phyloP scores from a whole-genome alignment of 2,797 vertebrate genomes.

The Halcyon chelicuti region DNA sequence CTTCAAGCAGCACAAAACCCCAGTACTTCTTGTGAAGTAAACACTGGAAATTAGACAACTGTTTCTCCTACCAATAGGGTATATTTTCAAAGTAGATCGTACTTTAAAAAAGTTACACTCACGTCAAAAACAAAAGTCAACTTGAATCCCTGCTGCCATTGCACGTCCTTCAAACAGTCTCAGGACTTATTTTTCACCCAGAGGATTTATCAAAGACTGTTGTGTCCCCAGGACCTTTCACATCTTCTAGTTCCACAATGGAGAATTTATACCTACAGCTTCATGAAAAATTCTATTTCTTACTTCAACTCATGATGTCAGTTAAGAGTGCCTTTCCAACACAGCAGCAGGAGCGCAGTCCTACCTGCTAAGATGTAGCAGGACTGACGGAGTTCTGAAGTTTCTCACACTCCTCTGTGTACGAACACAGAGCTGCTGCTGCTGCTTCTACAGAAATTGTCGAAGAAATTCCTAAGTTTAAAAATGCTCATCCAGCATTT shows the following conservation, averaged over 20 bases:
- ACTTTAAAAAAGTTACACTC: neutral
- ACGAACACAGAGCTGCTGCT: neutral
- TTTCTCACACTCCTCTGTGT: neutral
- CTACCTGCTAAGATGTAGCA: neutral
- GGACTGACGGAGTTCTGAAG: neutral
- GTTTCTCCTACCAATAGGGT: neutral
- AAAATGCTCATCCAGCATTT: neutral
- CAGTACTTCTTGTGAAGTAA: neutral
- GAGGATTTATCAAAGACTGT: neutral
- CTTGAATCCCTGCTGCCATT: neutral
- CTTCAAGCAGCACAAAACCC: neutral
- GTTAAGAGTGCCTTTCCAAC: neutral
- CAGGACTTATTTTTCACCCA: neutral
- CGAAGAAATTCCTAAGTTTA: neutral
- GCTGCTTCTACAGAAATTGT: neutral
- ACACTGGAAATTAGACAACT: neutral
- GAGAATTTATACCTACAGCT: neutral
- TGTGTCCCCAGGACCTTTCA: neutral
- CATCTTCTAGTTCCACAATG: neutral
- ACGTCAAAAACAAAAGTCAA: neutral
- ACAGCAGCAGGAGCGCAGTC: neutral
- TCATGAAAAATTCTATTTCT: neutral
- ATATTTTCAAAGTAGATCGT: neutral
- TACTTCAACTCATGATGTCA: neutral
- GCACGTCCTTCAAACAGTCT: neutral